A percentile compares a stretch with the other conserved stretches of the same genome.
These are phyloP conservation scores for Chiloscyllium punctatum DNA, from an alignment of 2,797 vertebrate species.

Conservation along the genomic window DNA sequence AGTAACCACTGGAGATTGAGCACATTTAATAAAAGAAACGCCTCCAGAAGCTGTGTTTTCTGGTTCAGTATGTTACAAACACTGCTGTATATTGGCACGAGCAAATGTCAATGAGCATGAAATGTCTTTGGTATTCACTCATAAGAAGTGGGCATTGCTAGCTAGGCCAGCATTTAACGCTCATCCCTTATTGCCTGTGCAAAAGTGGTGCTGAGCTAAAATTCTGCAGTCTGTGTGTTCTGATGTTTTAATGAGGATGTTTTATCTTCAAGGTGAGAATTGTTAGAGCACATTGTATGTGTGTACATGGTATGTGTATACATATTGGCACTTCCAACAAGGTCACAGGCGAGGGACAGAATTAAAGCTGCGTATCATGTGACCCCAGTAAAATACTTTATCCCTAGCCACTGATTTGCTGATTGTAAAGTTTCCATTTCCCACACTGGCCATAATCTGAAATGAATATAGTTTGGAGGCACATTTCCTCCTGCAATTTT, in stretches of 20 bases:
- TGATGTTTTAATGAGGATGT: not conserved
- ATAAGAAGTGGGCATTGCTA: no score
- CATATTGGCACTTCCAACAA: not conserved
- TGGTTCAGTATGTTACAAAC: not conserved
- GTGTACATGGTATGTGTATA: no score
- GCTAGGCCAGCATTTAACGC: no score
- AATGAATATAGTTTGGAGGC: not conserved
- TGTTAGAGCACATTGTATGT: not conserved
- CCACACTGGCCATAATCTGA: not conserved
- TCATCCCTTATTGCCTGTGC: no score
- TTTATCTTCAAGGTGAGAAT: not conserved
- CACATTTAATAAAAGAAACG: not conserved
- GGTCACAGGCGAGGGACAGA: not conserved
- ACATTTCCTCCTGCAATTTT: not conserved
- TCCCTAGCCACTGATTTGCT: not conserved
- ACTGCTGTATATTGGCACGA: not conserved
- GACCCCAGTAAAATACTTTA: not conserved
- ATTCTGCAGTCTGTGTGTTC: no score
- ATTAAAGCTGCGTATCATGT: not conserved
- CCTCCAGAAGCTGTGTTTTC: not conserved
- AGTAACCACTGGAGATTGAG: slow-evolving; percentile 26
- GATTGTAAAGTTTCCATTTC: not conserved
- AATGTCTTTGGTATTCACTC: no score
- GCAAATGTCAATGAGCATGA: not conserved
- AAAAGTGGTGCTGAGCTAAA: no score